Evolutionary conservation across 2,888 invertebrate species (phyloP), one percentile per base, ranked within the genome.

Genomic region (Catotricha subobsoleta): DNA sequence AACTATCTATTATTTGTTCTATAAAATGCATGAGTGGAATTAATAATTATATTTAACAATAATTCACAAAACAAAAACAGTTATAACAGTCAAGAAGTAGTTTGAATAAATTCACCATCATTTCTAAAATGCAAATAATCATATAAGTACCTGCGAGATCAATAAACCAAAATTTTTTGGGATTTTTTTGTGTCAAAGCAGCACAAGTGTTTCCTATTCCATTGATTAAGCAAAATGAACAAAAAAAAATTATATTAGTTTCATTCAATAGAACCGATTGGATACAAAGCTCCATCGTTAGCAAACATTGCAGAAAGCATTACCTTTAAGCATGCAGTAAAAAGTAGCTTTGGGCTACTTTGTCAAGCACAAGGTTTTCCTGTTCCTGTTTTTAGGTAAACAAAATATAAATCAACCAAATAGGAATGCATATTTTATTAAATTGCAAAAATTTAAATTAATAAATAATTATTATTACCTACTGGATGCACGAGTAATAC

Each of bases 321-420:
- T 18, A 68, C 71, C 36, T 76, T 75, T 55, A 58, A 67, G 47
- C 65, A 72, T 45, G 60, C 55, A 42, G 59, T 68, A 47, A 63
- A 62, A 43, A 66, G 68, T 52, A 67, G 68, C 55, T 70, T 75
- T 54, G 72, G 67, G 43, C 54, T 76, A 34, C 52, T 67, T 28
- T 68, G 68, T 52, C 64, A 66, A 47, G 66, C 64, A 34, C 69
- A 70, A 54, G 63, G 65, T 16, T 67, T 62, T 52, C 69, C 68
- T 15, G 54, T 74, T 51, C 77, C 79, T 47, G 56, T 63, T 44
- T 75, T 74, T 68, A 78, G 77, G 79, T 79, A n/a, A n/a, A n/a
- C n/a, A n/a, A n/a, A n/a, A n/a, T n/a, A n/a, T n/a, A n/a, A n/a
- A n/a, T n/a, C n/a, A n/a, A n/a, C n/a, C n/a, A n/a, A n/a, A n/a